A percentile compares a stretch with the other conserved stretches of the same genome.
These are phyloP conservation scores for Rhinolophus ferrumequinum DNA, from an alignment of 2,113 vertebrate species.

Conservation along the genomic window DNA sequence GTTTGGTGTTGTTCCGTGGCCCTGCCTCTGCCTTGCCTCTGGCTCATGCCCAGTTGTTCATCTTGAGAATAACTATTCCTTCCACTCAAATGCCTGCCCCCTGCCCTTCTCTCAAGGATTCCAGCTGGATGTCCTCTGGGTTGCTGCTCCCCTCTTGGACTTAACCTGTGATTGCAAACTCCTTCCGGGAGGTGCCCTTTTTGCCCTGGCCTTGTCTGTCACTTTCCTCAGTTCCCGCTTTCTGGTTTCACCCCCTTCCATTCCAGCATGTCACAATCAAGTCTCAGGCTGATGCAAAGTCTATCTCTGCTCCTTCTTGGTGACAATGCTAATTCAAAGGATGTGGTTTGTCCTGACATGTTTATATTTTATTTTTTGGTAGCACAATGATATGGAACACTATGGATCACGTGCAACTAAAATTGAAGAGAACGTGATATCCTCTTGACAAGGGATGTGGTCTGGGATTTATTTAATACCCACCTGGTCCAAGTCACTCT, in stretches of 20 bases:
- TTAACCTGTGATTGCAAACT: neutral
- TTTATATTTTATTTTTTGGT: neutral
- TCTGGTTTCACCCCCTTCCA: neutral
- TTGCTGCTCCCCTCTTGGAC: neutral
- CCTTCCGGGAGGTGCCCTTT: neutral
- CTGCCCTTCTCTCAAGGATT: too few species aligned
- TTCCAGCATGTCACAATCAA: neutral
- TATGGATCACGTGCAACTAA: neutral
- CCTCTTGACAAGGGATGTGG: neutral
- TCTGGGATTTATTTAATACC: neutral
- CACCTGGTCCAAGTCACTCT: neutral
- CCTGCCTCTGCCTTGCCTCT: neutral
- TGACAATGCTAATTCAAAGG: neutral
- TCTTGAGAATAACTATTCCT: neutral
- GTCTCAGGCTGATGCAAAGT: neutral
- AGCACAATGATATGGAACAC: too few species aligned
- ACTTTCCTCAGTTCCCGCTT: neutral
- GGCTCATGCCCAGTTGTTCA: too few species aligned
- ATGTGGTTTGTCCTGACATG: neutral
- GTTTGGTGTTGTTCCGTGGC: fast-evolving
- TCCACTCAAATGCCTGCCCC: fast-evolving
- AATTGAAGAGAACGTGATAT: neutral
- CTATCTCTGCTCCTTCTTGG: neutral
- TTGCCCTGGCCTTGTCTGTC: neutral
- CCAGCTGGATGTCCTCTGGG: neutral